Base-by-base conservation (phyloP, 2,113 vertebrate genomes). In the Epinephelus cyanopodus region DNA sequence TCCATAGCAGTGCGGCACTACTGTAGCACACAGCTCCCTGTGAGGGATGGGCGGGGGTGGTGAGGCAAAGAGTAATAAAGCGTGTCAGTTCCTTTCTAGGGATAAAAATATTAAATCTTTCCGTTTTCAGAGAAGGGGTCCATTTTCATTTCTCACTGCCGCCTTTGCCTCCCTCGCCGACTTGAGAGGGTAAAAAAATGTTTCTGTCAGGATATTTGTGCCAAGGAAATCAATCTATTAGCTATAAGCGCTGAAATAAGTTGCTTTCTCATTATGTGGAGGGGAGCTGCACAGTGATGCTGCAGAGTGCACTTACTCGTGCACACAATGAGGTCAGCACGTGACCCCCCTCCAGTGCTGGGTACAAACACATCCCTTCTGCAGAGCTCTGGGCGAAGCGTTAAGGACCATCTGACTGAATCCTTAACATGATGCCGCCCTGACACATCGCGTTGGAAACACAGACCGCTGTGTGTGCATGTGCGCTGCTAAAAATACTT, bases 291-390 rank as follows among this genome's bases (percentile, higher is more conserved):
- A 45, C 86, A 39, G n/a, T 67, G 87, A 82, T 75, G 74, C 85
- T 70, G 81, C 80, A 69, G 78, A 84, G 87, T 84, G 87, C 81
- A 91, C 88, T 93, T 92, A 92, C 94, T 92, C 92, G 85, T 95
- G 94, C 92, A 83, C 91, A 92, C 94, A 95, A 95, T 91, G 94
- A 94, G 95, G 94, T 95, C 94, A 94, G 91, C 95, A 95, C 95
- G 94, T 95, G 94, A 94, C 94, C 93, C 88, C 74, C 87, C 86
- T 81, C 58, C 87, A 74, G 87, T 72, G 45, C 83, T 70, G 78
- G 79, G 83, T 72, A 88, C 89, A 91, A 90, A 92, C 84, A 73
- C 90, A 86, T 85, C 92, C 89, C 87, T 89, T 85, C 90, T 94
- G 91, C 89, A 82, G 83, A 64, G 89, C 93, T 93, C 65, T 48